A percentile compares a stretch with the other conserved stretches of the same genome.
These are phyloP conservation scores for Rhinoptilus africanus DNA, from an alignment of 2,113 vertebrate genomes.

Conservation along the genomic window DNA sequence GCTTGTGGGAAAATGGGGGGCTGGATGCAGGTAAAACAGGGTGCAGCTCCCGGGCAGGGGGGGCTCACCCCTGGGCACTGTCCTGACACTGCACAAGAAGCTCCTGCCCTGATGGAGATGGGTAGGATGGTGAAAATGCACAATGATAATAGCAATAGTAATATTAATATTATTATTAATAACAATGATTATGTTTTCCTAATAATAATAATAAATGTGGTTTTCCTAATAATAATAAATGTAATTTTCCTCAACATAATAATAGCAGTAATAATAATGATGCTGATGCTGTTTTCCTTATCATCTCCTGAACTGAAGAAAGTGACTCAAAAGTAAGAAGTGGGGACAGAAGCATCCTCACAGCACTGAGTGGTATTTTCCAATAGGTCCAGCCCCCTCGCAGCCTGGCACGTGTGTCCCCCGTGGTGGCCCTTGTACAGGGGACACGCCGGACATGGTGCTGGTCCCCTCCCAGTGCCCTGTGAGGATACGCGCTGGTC, in stretches of 20 bases:
- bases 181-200: too few relatives aligned
- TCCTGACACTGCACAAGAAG: background rate
- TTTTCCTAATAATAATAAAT: too few relatives aligned
- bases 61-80: background rate
- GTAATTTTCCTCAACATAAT: too few relatives aligned
- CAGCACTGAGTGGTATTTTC: rapidly evolving
- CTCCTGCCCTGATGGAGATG: background rate
- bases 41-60: background rate
- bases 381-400: rapidly evolving
- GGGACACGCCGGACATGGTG: rapidly evolving
- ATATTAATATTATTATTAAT: background rate
- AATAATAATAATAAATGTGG: too few relatives aligned
- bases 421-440: rapidly evolving
- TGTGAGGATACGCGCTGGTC: rapidly evolving
- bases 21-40: rapidly evolving
- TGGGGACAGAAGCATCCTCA: background rate
- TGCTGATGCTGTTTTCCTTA: background rate
- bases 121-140: background rate
- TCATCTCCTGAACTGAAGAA: background rate
- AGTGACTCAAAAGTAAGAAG: background rate
- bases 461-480: background rate
- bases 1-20: rapidly evolving
- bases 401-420: background rate
- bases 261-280: too few relatives aligned
- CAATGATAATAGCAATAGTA: too few relatives aligned